Conservation (phyloP, 2,888 invertebrate species). For the Troides helena region DNA sequence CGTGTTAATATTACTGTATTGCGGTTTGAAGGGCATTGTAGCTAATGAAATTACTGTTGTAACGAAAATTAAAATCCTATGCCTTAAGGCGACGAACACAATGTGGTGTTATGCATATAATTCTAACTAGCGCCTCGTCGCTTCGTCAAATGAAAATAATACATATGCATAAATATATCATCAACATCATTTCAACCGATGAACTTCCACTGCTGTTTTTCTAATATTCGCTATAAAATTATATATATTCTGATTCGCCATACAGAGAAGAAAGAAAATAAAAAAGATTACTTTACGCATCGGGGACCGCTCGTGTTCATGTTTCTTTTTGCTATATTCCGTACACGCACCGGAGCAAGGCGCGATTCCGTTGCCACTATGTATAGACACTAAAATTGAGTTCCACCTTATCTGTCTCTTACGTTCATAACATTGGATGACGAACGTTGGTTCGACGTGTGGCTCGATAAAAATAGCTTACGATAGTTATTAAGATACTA, state of each 20-base stretch:
- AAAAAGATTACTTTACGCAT: slow-evolving; percentile 14
- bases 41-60: no score
- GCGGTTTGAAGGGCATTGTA: no score
- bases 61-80: no score
- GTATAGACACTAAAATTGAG: slow-evolving; percentile 13
- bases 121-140: no score
- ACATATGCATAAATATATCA: no score
- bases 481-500: not conserved
- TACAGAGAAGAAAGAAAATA: not conserved
- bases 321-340: slow-evolving; percentile 5
- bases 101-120: no score
- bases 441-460: slow-evolving; percentile 28
- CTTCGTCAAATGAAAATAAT: no score
- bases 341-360: not conserved
- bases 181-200: no score
- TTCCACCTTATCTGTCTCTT: slow-evolving; percentile 37
- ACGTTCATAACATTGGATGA: slow-evolving; percentile 33
- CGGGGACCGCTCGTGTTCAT: not conserved
- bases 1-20: no score
- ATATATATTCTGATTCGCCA: not conserved
- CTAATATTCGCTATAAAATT: not conserved
- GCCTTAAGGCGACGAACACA: no score
- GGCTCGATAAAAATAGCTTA: slow-evolving; percentile 3
- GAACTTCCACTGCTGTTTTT: not conserved
- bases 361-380: slow-evolving; percentile 1